Percentiles rank a stretch among this genome's conserved stretches.
These are phyloP conservation scores for Hippocampus kuda DNA, from an alignment of 2,797 vertebrate genomes.

Conservation along the genomic window DNA sequence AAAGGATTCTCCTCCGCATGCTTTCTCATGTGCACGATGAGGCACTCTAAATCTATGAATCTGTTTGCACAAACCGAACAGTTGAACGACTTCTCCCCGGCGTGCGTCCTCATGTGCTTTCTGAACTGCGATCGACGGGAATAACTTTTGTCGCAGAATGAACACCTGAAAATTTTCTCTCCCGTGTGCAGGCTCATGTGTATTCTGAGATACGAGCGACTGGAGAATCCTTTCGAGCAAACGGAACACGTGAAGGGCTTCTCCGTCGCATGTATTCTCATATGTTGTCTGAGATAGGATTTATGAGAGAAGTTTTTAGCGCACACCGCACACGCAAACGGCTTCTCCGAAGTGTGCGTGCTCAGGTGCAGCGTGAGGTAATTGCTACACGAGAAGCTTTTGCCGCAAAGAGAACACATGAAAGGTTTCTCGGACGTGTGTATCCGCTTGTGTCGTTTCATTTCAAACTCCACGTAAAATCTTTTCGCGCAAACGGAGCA, in stretches of 20 bases:
- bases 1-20: background rate
- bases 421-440: background rate
- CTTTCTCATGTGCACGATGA: background rate
- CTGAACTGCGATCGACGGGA: background rate
- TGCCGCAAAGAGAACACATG: background rate
- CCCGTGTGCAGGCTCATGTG: background rate
- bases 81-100: background rate
- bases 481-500: background rate
- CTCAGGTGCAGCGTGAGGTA: background rate
- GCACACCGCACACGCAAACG: background rate
- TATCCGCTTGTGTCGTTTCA: background rate
- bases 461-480: slow-evolving; percentile 2
- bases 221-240: background rate
- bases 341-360: background rate
- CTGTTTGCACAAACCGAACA: background rate
- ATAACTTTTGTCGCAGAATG: background rate
- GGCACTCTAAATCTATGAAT: background rate
- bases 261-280: background rate
- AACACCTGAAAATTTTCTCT: background rate
- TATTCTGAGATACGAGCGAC: background rate
- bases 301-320: background rate
- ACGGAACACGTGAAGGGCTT: background rate
- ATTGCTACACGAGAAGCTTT: slow-evolving; percentile 2
- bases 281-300: background rate
- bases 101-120: background rate